Conservation (phyloP, 2,888 invertebrate species). For the Drosophila kanekoi region DNA sequence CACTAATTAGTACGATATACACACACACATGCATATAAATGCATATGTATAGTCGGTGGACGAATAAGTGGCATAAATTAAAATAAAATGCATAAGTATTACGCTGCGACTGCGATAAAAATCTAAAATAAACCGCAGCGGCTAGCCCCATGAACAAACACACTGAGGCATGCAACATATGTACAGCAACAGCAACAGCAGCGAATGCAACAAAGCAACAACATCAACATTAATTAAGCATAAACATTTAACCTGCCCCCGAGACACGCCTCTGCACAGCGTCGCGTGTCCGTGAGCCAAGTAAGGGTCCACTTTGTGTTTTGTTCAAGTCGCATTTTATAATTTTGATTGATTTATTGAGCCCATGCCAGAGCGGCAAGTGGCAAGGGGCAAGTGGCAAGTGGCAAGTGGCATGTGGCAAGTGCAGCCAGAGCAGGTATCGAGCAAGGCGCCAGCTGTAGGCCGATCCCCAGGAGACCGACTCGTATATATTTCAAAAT, state of each 20-base stretch:
- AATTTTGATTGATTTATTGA: constrained; percentile 78
- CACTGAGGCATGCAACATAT: constrained; percentile 63
- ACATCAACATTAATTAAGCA: constrained; percentile 76
- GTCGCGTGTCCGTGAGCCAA: constrained; percentile 63
- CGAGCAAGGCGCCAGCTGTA: constrained; percentile 33
- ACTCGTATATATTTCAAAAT: constrained; percentile 34
- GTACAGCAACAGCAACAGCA: constrained; percentile 31
- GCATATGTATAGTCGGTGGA: constrained; percentile 25
- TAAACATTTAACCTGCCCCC: constrained; percentile 79
- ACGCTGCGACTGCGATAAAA: constrained; percentile 61
- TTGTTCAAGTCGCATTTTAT: constrained; percentile 48
- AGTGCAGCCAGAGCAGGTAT: constrained; percentile 47
- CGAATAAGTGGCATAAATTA: constrained; percentile 79
- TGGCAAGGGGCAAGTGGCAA: constrained; percentile 22
- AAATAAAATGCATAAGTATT: constrained; percentile 78
- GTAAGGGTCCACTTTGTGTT: constrained; percentile 48
- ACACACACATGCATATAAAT: constrained; percentile 9
- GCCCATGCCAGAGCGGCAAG: constrained; percentile 29
- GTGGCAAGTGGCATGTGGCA: constrained; percentile 27
- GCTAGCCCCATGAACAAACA: constrained; percentile 49
- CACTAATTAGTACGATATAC: constrained; percentile 73
- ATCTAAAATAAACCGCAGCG: constrained; percentile 76
- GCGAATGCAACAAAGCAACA: constrained; percentile 25
- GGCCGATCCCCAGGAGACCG: constrained; percentile 9
- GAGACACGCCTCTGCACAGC: constrained; percentile 55